These are phyloP conservation scores for Hozukius guyotensis DNA, from an alignment of 2,797 vertebrate genomes.

Conservation along the genomic window DNA sequence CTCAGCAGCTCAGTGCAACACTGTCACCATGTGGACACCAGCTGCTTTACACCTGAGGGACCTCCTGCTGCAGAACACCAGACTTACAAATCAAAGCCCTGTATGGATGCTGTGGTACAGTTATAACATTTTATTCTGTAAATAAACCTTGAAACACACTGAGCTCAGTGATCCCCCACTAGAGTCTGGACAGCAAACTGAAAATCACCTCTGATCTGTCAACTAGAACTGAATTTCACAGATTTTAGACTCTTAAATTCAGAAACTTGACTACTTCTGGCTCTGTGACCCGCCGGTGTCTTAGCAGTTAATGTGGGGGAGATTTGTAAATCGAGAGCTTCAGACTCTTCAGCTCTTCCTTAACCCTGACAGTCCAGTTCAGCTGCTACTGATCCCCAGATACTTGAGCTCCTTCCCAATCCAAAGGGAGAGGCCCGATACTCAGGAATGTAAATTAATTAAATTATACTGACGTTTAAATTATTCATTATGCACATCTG, in stretches of 20 bases:
- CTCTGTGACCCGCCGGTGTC: background rate
- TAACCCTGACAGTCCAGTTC: too few relatives aligned
- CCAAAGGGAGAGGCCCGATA: background rate
- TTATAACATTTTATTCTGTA: background rate
- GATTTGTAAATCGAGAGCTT: background rate
- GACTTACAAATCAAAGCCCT: background rate
- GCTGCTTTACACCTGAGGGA: background rate
- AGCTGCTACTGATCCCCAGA: background rate
- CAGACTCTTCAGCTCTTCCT: background rate
- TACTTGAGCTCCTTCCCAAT: background rate
- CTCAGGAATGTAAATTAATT: background rate
- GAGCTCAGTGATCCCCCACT: background rate
- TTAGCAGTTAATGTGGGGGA: background rate
- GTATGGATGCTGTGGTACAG: background rate
- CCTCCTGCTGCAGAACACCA: background rate
- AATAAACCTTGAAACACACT: background rate
- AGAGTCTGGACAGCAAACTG: background rate
- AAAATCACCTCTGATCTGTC: background rate
- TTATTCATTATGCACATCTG: background rate
- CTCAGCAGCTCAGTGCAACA: constrained; percentile 3
- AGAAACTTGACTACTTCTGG: background rate
- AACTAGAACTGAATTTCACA: background rate
- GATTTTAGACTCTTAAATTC: background rate
- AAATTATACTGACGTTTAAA: background rate
- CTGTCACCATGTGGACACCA: constrained; percentile 38